Percentiles rank a stretch among this genome's conserved stretches.
Conservation (phyloP, 2,888 invertebrate species). For the Microplitis deprimator region DNA sequence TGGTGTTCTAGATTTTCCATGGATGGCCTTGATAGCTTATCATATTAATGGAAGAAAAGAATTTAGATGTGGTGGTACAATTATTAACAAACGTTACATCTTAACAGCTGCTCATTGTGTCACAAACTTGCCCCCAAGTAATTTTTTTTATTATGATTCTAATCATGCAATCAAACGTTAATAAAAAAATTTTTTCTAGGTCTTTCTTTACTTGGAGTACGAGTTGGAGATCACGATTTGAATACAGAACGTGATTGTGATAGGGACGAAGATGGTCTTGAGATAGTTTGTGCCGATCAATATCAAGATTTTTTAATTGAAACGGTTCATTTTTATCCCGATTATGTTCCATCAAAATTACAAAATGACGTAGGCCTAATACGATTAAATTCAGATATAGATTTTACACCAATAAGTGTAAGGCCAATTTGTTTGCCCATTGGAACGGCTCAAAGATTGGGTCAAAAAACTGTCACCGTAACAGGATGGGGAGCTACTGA, state of each 20-base stretch:
- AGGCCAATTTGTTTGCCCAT: conserved; percentile 74
- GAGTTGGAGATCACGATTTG: conserved; percentile 77
- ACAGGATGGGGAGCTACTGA: conserved; percentile 85
- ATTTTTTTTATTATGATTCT: conserved; percentile 37
- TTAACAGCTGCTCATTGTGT: conserved; percentile 77
- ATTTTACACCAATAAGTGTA: conserved; percentile 72
- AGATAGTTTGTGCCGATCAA: conserved; percentile 68
- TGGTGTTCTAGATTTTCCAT: conserved; percentile 79
- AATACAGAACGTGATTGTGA: conserved; percentile 71
- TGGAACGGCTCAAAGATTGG: conserved; percentile 52
- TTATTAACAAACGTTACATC: conserved; percentile 74
- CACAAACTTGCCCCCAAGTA: conserved; percentile 57
- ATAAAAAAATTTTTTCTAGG: conserved; percentile 52
- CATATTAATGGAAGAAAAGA: conserved; percentile 53
- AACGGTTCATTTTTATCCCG: conserved; percentile 73
- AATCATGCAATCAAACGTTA: background rate
- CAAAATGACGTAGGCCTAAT: conserved; percentile 78
- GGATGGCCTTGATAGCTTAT: conserved; percentile 84
- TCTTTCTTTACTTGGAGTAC: conserved; percentile 70
- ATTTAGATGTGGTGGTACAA: conserved; percentile 70
- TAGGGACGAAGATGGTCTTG: conserved; percentile 72
- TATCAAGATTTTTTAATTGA: conserved; percentile 74
- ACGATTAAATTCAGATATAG: conserved; percentile 72
- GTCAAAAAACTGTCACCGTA: conserved; percentile 72
- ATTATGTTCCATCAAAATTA: conserved; percentile 72